Evolutionary conservation across 2,888 invertebrate species (phyloP).

Genomic region (Gnatocerus cornutus): DNA sequence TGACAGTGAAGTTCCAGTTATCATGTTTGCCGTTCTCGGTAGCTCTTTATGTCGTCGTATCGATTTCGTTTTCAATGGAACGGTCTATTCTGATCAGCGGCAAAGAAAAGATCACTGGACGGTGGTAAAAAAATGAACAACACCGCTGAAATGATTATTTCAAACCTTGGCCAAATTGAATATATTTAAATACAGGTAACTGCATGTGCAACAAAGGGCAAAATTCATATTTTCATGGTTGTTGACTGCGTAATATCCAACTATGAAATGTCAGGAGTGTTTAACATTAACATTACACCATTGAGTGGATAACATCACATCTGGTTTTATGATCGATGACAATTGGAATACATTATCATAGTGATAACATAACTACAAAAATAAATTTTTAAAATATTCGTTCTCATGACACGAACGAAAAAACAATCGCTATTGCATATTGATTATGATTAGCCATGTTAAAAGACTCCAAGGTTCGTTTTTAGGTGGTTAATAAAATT

Average conservation of each 20-base stretch:
- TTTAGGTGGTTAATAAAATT: not conserved
- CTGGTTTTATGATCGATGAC: not conserved
- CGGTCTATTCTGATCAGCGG: slow-evolving; percentile 30
- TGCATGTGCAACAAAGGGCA: too few species aligned
- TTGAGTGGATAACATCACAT: not conserved
- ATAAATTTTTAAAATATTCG: not conserved
- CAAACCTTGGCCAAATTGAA: too few species aligned
- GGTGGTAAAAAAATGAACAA: not conserved
- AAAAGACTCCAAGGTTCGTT: slow-evolving; percentile 4
- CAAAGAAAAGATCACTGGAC: slow-evolving; percentile 22
- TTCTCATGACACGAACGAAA: not conserved
- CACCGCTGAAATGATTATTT: not conserved
- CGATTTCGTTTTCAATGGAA: slow-evolving; percentile 36
- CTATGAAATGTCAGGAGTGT: slow-evolving; percentile 9
- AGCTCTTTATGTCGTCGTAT: slow-evolving; percentile 21
- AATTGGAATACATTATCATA: not conserved
- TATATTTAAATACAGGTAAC: too few species aligned
- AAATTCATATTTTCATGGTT: slow-evolving; percentile 10
- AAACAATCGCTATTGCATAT: slow-evolving; percentile 18
- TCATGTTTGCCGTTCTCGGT: slow-evolving; percentile 23
- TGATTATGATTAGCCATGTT: slow-evolving; percentile 25
- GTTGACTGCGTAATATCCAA: not conserved
- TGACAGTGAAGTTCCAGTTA: slow-evolving; percentile 35
- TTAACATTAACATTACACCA: not conserved
- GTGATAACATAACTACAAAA: not conserved